Evolutionary conservation across 2,888 invertebrate species (phyloP), one percentile per base, ranked within the genome.

Genomic region (Lumbricus terrestris): DNA sequence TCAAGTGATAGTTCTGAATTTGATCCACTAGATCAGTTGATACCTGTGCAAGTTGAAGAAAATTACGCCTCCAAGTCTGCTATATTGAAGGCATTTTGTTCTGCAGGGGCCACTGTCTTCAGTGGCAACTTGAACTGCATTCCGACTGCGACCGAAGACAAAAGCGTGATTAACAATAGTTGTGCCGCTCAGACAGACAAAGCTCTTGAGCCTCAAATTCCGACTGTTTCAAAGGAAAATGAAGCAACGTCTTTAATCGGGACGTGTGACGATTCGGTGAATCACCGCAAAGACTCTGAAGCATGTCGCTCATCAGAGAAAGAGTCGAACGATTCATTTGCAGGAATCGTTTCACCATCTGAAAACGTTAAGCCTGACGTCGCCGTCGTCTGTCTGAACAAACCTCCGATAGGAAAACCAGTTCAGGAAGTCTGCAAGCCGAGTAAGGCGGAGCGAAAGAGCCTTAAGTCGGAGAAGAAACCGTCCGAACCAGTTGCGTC

Each of bases 401-500:
- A 85, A 85, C 85, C 85, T 8, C 85, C 85, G 23, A 85, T 85
- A 0, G 85, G 85, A n/a, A 85, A 85, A 85, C 37, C 85, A 85
- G 85, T 34, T 85, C 35, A 18, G 16, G 85, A 85, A 35, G 18
- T 8, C 23, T 34, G 16, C 23, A 85, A 85, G 16, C 35, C 37
- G 8, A 85, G 20, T 85, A 85, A 85, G 37, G 16, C 85, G 8
- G 85, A 85, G 35, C 85, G 85, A 35, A 85, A 85, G 23, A 37
- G 35, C 35, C 13, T 85, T 35, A 85, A 85, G 37, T 16, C 85
- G 23, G 85, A 85, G 8, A 85, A 85, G 85, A 85, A 85, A 85
- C 37, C 85, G 35, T 85, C 85, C 37, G 85, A 85, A 85, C 85
- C 85, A 85, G 85, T 37, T 34, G 85, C 85, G 37, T 34, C 85